Evolutionary conservation across 2,888 invertebrate species (phyloP), one percentile per base, ranked within the genome.

Genomic region (Actias luna): DNA sequence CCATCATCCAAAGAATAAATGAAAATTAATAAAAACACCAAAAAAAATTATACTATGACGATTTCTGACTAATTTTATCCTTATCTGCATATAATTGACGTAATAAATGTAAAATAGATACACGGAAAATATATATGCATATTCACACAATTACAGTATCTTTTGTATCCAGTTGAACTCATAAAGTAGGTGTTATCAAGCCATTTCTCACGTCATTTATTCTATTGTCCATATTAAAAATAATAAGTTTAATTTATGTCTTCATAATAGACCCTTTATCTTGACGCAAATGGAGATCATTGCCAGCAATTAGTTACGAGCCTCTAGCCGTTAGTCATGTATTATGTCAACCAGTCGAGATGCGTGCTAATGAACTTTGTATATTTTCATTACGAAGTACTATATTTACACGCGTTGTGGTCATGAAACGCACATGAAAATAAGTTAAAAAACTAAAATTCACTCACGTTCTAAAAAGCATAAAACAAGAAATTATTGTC

Each of bases 231-330:
- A 46, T 46, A 22, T 22, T 46, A 46, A 22, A 22, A 46, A 46
- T 10, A 46, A 46, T 46, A 46, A 46, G 2, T 22, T 10, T 1
- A 46, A 46, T 46, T 46, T 22, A 46, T 46, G 46, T 46, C 22
- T 25, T 46, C 18, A 46, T 46, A 46, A 46, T 46, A 22, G 46
- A 46, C 46, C 18, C 46, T 46, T n/a, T 46, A 46, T 46, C 46
- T 46, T 46, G 22, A 46, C 22, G 16, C 22, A 46, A 46, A 46
- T 46, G 46, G 46, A 46, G 46, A 46, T 46, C 46, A 46, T 46
- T 46, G 46, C 46, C 22, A 46, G 10, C 46, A 46, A 46, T 46
- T 46, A 46, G 46, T 46, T 46, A 12, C 46, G 10, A 46, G 46
- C 22, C 46, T 10, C 22, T 46, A 46, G 46, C 22, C 46, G 22